Evolutionary conservation across 2,888 invertebrate species (phyloP), one percentile per base, ranked within the genome.

Genomic region (Tetranychus truncatus): DNA sequence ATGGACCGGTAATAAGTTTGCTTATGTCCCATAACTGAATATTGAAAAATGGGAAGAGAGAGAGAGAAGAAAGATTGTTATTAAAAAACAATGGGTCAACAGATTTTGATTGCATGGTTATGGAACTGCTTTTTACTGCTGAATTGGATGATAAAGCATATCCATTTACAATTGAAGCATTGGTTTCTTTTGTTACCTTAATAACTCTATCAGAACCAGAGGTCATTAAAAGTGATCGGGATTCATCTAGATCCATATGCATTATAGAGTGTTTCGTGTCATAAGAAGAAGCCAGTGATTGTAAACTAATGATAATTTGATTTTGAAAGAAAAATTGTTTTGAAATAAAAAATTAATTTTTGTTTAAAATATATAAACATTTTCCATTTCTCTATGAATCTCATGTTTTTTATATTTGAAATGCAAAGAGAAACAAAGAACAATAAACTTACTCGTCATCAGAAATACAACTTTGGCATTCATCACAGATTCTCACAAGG

Each of bases 171-270:
- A 34, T 34, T 34, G 34, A 34, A 34, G 2, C 3, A 34, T 34
- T 34, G 34, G 34, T 34, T 34, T 34, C 34, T 34, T 34, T 34
- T 34, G 2, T 55, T 55, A 86, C 84, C 83, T 97, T 96, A 81
- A 99, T 92, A 80, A 95, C 86, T 80, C 93, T 88, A 84, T 99
- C 97, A 82, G 92, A 91, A 44, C 97, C 97, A 69, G 95, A 91
- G 4, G 96, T 94, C 77, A 95, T 86, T 81, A 97, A 87, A 81
- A 90, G 88, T 81, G 91, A 91, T 71, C 91, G 88, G 74, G 91
- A 88, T 82, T 92, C 92, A 84, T 96, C 95, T 78, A 95, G 86
- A 84, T 91, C 89, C 88, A 96, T 90, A 69, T 89, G 88, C 11
- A 89, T 87, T 78, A 96, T 89, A 76, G 89, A 90, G 82, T 97